Evolutionary conservation across 2,888 invertebrate species (phyloP), one percentile per base, ranked within the genome.

Genomic region (Rotaria socialis): DNA sequence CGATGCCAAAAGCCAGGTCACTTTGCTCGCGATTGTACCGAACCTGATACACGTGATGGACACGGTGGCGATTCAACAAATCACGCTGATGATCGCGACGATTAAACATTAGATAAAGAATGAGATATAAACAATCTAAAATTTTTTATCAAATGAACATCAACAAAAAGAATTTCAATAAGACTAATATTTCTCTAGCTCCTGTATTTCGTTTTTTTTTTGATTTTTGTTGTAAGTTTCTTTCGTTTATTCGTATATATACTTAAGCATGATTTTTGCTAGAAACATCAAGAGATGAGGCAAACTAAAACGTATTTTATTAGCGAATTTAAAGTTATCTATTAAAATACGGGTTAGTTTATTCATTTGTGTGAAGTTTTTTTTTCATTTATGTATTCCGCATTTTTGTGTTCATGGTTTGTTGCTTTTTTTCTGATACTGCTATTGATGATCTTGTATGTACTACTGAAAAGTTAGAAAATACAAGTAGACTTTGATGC

Each of bases 1-100:
- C 80, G 80, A 43, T 80, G 80, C 14, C 14, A 8, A 8, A 80
- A 80, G 35, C 80, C 80, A n/a, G 80, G 80, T n/a, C 67, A 67
- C 19, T 67, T 27, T 19, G 67, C 67, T 6, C 67, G 67, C 19
- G 67, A 67, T 67, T 67, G 67, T 35, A 6, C 35, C 24, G 67
- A 67, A 19, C 67, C 35, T 67, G 67, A 67, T 35, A 19, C 67
- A 67, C 67, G 67, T 19, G 67, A 35, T 19, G 67, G 67, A 16
- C 67, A 35, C 14, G 67, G 67, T 35, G 19, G 67, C 19, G 19
- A 16, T 67, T 41, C 67, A 19, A 16, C 19, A 67, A 35, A 67
- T 67, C 67, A 67, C 35, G 35, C 35, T 35, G 67, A 35, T 35
- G 67, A 35, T 4, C 35, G 35, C 24, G 35, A 41, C 35, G 35